Percentiles rank a stretch among this genome's conserved stretches.
These are phyloP conservation scores for Corydoras maculifer DNA, from an alignment of 2,113 vertebrate genomes.

Conservation along the genomic window DNA sequence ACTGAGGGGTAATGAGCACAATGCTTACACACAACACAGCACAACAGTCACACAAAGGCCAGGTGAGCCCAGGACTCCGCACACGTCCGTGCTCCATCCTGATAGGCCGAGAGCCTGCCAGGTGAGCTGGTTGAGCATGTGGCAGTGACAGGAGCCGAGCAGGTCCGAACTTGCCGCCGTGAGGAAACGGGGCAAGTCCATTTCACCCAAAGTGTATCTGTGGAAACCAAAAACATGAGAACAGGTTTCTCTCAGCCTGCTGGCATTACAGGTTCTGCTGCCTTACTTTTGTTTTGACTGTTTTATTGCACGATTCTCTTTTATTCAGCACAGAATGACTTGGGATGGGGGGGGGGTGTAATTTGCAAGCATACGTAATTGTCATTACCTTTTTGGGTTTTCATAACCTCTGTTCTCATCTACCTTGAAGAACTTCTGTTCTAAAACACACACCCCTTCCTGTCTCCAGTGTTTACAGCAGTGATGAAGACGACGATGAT, in stretches of 20 bases:
- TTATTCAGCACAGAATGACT: slow-evolving; percentile 43
- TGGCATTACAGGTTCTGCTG: slow-evolving; percentile 76
- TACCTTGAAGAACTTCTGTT: too few relatives aligned
- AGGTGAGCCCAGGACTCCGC: slow-evolving; percentile 44
- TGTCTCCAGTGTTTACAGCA: slow-evolving; percentile 86
- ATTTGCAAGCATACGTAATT: slow-evolving; percentile 11
- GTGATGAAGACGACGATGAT: slow-evolving; percentile 95
- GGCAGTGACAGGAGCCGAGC: slow-evolving; percentile 77
- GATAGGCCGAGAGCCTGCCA: slow-evolving; percentile 76
- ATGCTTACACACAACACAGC: too few relatives aligned
- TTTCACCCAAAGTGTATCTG: slow-evolving; percentile 80
- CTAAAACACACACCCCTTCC: background rate
- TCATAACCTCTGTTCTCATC: too few relatives aligned
- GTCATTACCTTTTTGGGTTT: background rate
- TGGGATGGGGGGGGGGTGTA: slow-evolving; percentile 8
- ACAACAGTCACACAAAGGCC: too few relatives aligned
- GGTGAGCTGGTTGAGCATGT: slow-evolving; percentile 71
- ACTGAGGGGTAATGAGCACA: too few relatives aligned
- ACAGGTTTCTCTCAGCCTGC: slow-evolving; percentile 86
- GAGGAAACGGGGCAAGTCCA: slow-evolving; percentile 75
- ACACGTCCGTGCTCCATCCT: slow-evolving; percentile 60
- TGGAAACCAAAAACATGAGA: slow-evolving; percentile 98
- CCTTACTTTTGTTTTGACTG: slow-evolving; percentile 53
- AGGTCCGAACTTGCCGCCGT: slow-evolving; percentile 85
- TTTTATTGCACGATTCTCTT: slow-evolving; percentile 55